Base-by-base conservation (phyloP, 2,797 vertebrate species). In the Pseudopleuronectes americanus region DNA sequence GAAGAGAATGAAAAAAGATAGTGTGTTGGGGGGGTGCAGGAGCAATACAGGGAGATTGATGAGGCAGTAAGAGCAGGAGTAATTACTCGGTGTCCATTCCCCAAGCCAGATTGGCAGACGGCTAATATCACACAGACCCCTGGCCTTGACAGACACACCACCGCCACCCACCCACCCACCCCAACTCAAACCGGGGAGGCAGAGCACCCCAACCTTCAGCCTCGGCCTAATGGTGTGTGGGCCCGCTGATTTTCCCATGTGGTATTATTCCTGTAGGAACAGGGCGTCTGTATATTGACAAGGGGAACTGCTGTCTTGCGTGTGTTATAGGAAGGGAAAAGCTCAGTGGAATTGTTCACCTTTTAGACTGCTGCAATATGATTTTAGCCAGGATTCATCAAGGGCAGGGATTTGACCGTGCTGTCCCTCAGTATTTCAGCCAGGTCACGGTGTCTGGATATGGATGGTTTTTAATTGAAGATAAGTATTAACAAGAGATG, bases 11-110 rank as follows among this genome's bases (percentile, higher is more conserved):
- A 81, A 89, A 89, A 92, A 87, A 92, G 87, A 87, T 84, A 84
- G 83, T 77, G 78, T 79, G 68, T 71, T 74, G 41, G 59, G 84
- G 77, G 74, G 77, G 67, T 71, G 86, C 87, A 84, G 82, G 84
- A 84, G 89, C 69, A 92, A 93, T 94, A 94, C 93, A 93, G 90
- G 91, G 94, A 94, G 95, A 95, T 95, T 95, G 94, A 95, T 95
- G 94, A 95, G 94, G 93, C 92, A 92, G 93, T 92, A 92, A 94
- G 94, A 93, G 93, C 93, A 94, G 91, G 91, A 94, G 94, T 95
- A 95, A 95, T 95, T 94, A 95, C 94, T 94, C 88, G 87, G 90
- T 95, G 93, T 94, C 95, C 94, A 93, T 94, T 94, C 93, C 90
- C 93, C 90, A 91, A 90, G 90, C 94, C 92, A 93, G 94, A 95